Evolutionary conservation across 2,888 invertebrate species (phyloP).

Genomic region (Ceramica pisi): DNA sequence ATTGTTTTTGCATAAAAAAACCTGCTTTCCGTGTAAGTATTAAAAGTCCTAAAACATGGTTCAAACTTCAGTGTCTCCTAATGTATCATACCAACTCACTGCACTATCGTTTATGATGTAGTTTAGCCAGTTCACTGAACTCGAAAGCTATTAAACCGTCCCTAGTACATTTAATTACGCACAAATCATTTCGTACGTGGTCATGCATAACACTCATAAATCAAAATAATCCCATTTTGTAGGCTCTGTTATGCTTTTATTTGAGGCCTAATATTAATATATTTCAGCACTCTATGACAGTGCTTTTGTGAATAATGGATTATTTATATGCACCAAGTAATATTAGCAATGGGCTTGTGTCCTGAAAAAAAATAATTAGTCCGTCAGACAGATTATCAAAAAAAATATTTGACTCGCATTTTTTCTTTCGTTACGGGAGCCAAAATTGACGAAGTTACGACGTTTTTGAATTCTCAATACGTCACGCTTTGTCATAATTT

Average conservation of each 20-base stretch:
- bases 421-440: too few species aligned
- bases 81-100: background rate
- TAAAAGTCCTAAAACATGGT: background rate
- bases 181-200: slow-evolving; percentile 37
- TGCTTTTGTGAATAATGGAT: background rate
- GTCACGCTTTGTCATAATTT: too few species aligned
- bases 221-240: slow-evolving; percentile 41
- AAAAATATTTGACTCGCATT: too few species aligned
- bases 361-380: too few species aligned
- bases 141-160: slow-evolving; percentile 24
- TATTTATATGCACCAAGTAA: background rate
- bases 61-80: background rate
- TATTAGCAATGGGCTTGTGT: too few species aligned
- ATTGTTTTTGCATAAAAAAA: too few species aligned
- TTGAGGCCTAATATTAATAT: slow-evolving; percentile 38
- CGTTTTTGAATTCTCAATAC: too few species aligned
- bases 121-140: slow-evolving; percentile 30
- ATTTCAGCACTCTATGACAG: slow-evolving; percentile 14
- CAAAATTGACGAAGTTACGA: too few species aligned
- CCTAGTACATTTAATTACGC: slow-evolving; percentile 31
- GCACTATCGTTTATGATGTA: background rate
- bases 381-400: too few species aligned
- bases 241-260: slow-evolving; percentile 33
- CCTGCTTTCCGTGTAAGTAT: too few species aligned
- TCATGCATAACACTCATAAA: slow-evolving; percentile 45